Conservation (phyloP, 2,888 invertebrate species). For the Arge pagana region DNA sequence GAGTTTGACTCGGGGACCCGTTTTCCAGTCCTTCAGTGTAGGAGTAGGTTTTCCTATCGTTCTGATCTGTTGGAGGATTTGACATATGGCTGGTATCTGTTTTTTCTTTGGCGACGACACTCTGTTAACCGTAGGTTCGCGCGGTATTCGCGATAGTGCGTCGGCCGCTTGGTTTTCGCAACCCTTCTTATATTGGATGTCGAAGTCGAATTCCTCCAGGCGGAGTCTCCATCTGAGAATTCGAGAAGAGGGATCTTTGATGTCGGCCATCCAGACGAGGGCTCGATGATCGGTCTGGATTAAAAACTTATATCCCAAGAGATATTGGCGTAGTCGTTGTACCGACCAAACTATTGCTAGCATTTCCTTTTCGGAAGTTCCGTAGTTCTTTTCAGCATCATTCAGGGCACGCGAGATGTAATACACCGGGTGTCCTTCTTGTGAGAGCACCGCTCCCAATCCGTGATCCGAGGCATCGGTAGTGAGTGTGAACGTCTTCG, state of each 20-base stretch:
- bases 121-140: too few species aligned
- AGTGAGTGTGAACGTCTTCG: constrained; percentile 38
- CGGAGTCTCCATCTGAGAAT: neutral
- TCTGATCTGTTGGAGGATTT: too few species aligned
- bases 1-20: too few species aligned
- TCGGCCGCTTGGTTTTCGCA: neutral
- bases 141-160: neutral
- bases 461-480: constrained; percentile 35
- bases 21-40: too few species aligned
- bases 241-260: neutral
- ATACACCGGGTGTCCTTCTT: neutral
- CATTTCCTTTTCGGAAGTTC: neutral
- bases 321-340: neutral
- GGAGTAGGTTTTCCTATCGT: too few species aligned
- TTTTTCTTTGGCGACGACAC: too few species aligned
- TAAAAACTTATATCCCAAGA: neutral
- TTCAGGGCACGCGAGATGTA: neutral
- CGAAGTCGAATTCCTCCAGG: neutral
- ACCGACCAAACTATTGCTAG: neutral
- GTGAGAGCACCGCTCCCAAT: neutral
- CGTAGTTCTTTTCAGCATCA: neutral
- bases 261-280: neutral
- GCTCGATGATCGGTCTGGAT: neutral
- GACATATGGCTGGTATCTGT: too few species aligned
- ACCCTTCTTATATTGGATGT: neutral